phyloP scores from a whole-genome alignment of 1,140 invertebrate genomes.

The Drosophila mauritiana region DNA sequence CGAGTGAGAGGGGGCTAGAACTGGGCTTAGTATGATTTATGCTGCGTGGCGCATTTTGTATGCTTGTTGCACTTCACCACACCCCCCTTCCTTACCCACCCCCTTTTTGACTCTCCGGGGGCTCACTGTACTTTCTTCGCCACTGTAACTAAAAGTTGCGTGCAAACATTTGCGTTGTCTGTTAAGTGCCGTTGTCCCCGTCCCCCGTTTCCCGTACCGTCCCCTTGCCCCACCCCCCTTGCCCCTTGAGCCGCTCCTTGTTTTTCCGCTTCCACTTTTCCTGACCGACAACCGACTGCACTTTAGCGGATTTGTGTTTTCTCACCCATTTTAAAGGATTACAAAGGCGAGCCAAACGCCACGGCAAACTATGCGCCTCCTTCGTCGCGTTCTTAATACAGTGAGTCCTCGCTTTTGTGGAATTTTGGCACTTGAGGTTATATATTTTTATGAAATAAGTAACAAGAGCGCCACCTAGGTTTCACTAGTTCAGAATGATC shows the following conservation, averaged over 20 bases:
- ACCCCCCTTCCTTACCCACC: too few species aligned
- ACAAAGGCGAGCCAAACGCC: conserved; percentile 60
- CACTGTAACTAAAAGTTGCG: conserved; percentile 76
- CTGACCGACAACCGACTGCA: conserved; percentile 72
- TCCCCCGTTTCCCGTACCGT: not conserved
- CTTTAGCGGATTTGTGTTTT: conserved; percentile 81
- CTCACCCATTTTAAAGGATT: conserved; percentile 80
- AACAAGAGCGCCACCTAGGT: too few species aligned
- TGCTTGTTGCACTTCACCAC: conserved; percentile 56
- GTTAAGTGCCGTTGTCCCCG: conserved; percentile 53
- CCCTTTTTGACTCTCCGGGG: not conserved
- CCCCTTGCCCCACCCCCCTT: too few species aligned
- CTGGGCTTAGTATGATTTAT: conserved; percentile 71
- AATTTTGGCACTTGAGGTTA: too few species aligned
- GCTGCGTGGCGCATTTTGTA: conserved; percentile 69
- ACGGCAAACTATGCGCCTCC: conserved; percentile 34
- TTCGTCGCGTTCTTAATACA: not conserved
- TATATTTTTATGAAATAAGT: not conserved
- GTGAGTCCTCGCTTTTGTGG: conserved; percentile 1
- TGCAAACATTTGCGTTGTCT: conserved; percentile 74
- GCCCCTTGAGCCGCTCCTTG: conserved; percentile 4
- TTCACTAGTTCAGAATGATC: too few species aligned
- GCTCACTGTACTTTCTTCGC: conserved; percentile 11
- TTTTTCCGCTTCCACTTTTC: conserved; percentile 22
- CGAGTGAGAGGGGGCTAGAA: conserved; percentile 4